A percentile compares a stretch with the other conserved stretches of the same genome.
phyloP scores from a whole-genome alignment of 2,797 vertebrate genomes.

The Sus cebifrons region DNA sequence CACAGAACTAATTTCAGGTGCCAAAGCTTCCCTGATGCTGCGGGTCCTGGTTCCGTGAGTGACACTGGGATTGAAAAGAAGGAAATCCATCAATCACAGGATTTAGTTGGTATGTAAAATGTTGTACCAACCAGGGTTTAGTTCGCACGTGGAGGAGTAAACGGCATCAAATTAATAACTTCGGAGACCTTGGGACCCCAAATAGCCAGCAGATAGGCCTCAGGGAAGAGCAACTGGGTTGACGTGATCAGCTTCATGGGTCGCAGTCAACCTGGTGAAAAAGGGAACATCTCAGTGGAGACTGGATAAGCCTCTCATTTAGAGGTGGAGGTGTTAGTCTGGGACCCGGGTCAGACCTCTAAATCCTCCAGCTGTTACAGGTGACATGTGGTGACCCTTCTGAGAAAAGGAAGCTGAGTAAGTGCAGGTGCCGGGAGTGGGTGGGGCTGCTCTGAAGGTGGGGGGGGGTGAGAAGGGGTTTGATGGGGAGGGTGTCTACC shows the following conservation, averaged over 20 bases:
- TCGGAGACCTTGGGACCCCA: slow-evolving; percentile 23
- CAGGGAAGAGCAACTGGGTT: background rate
- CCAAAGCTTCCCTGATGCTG: accelerated
- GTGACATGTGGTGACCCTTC: background rate
- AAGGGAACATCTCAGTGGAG: background rate
- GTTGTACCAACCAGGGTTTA: background rate
- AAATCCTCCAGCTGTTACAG: accelerated
- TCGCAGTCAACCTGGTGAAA: no score
- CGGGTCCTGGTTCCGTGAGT: background rate
- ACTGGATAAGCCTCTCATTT: background rate
- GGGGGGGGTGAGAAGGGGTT: background rate
- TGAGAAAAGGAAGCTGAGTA: accelerated
- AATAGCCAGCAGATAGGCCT: background rate
- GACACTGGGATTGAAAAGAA: slow-evolving; percentile 15
- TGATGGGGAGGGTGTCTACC: no score
- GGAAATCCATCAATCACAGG: background rate
- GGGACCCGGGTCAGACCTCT: background rate
- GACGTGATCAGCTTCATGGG: background rate
- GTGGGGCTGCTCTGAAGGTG: background rate
- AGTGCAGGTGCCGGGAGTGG: accelerated
- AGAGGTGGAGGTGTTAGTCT: no score
- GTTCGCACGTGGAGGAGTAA: accelerated
- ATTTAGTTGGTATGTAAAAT: background rate
- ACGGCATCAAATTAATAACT: background rate
- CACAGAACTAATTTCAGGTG: background rate